phyloP scores from a whole-genome alignment of 2,797 vertebrate genomes.

The Malurus leucopterus region DNA sequence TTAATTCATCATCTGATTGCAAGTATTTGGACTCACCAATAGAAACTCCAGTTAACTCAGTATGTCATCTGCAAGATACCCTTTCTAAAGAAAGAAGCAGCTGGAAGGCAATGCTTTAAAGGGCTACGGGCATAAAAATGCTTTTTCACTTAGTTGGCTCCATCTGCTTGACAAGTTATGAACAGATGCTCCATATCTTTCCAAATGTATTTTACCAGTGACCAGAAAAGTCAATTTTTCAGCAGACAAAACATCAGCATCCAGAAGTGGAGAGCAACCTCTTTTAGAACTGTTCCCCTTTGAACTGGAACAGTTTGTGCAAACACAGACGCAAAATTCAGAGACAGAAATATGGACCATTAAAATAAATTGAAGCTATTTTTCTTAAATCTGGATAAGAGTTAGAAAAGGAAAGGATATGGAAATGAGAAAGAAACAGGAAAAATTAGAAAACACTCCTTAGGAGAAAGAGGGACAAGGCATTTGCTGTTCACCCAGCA shows the following conservation, averaged over 20 bases:
- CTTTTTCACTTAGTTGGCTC: constrained; percentile 43
- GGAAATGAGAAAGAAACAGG: neutral
- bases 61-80: neutral
- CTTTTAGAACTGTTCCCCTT: neutral
- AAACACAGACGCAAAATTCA: neutral
- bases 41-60: neutral
- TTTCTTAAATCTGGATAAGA: neutral
- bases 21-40: neutral
- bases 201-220: constrained; percentile 32
- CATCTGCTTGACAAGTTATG: constrained; percentile 48
- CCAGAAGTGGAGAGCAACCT: neutral
- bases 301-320: constrained; percentile 16
- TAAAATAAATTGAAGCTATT: neutral
- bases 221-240: constrained; percentile 37
- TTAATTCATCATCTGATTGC: neutral
- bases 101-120: constrained; percentile 29
- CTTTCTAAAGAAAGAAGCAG: constrained; percentile 32
- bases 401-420: neutral
- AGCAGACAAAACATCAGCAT: constrained; percentile 43
- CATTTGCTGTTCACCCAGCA: neutral
- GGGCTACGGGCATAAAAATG: constrained; percentile 10
- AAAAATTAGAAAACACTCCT: neutral
- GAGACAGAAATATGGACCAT: neutral
- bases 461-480: neutral
- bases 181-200: constrained; percentile 49